phyloP scores from a whole-genome alignment of 2,797 vertebrate species.

The Sarcophilus harrisii region DNA sequence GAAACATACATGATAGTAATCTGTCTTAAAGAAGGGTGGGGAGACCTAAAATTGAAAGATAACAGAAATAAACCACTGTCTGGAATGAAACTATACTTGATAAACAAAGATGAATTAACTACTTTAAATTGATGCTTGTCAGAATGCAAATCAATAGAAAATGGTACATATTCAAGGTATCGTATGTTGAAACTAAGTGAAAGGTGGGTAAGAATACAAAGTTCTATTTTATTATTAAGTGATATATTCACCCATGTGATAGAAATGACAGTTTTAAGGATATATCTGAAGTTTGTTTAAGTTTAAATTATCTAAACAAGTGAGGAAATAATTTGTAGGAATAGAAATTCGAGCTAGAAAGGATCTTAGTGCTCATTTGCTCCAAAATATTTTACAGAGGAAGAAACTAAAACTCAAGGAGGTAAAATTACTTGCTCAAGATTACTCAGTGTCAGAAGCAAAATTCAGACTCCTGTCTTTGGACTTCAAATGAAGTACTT shows the following conservation, averaged over 20 bases:
- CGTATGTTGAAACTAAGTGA: neutral
- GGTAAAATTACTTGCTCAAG: neutral
- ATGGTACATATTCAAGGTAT: slow-evolving; percentile 38
- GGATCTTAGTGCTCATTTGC: neutral
- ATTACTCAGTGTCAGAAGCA: neutral
- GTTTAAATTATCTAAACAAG: slow-evolving; percentile 46
- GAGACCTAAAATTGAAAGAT: slow-evolving; percentile 45
- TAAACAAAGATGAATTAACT: slow-evolving; percentile 28
- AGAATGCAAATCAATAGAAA: slow-evolving; percentile 41
- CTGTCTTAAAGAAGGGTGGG: slow-evolving; percentile 38
- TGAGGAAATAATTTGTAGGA: neutral
- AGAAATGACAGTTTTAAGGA: neutral
- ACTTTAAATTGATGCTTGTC: slow-evolving; percentile 29
- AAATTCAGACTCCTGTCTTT: neutral
- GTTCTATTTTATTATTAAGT: neutral
- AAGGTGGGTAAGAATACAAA: slow-evolving; percentile 15
- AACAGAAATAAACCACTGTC: slow-evolving; percentile 45
- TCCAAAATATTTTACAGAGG: neutral
- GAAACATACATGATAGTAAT: slow-evolving; percentile 56
- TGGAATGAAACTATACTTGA: slow-evolving; percentile 33
- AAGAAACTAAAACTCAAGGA: neutral
- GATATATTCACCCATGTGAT: neutral
- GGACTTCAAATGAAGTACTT: neutral
- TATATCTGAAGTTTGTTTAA: neutral
- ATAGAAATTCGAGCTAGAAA: neutral